Evolutionary conservation across 2,797 vertebrate genomes (phyloP).

Genomic region (Gymnodraco acuticeps): DNA sequence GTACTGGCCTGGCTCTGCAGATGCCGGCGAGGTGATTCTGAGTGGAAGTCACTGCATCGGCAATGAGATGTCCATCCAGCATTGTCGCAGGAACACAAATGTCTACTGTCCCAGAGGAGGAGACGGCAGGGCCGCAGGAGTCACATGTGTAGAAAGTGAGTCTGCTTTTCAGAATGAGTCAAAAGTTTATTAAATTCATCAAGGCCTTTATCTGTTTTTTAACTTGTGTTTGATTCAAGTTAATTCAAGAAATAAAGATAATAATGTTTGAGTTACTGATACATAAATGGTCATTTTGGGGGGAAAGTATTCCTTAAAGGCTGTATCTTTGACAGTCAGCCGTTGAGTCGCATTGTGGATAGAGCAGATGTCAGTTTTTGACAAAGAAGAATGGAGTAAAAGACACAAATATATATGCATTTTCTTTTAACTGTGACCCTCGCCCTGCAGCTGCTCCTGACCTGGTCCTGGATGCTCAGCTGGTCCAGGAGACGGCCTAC

Average conservation of each 20-base stretch:
- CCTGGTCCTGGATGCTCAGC: constrained; percentile 92
- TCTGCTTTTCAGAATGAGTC: constrained; percentile 26
- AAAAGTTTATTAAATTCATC: no score
- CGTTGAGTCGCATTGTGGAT: background rate
- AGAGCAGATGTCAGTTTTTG: background rate
- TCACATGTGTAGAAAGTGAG: constrained; percentile 93
- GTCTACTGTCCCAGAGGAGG: constrained; percentile 91
- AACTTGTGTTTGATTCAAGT: no score
- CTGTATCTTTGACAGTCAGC: no score
- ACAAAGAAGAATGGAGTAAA: background rate
- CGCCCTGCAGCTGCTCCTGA: constrained; percentile 89
- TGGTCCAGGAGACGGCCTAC: constrained; percentile 95
- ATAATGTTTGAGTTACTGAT: no score
- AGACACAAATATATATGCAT: background rate
- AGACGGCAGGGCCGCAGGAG: constrained; percentile 89
- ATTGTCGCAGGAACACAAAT: constrained; percentile 89
- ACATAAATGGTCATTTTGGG: no score
- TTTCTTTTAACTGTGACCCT: background rate
- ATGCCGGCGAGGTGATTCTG: constrained; percentile 85
- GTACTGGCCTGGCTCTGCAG: constrained; percentile 91
- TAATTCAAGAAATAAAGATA: no score
- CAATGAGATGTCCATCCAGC: constrained; percentile 91
- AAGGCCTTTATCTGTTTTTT: no score
- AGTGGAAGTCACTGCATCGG: constrained; percentile 91
- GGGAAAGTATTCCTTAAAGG: no score